phyloP scores from a whole-genome alignment of 2,888 invertebrate genomes.

The Drosophila niveifrons region DNA sequence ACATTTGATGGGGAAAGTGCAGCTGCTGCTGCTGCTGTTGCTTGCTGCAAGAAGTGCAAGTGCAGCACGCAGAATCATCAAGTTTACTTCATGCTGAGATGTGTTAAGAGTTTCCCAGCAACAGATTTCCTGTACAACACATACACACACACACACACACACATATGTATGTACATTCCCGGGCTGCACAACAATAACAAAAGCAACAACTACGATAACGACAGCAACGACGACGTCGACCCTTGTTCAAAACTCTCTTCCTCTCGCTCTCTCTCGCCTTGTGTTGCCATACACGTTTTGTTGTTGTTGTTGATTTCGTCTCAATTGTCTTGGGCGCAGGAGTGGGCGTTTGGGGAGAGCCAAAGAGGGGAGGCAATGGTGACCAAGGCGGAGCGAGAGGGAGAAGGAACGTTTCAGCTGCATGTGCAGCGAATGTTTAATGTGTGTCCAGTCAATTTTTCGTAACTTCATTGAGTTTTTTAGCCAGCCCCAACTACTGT shows the following conservation, averaged over 20 bases:
- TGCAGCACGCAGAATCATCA: conserved; percentile 80
- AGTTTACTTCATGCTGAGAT: conserved; percentile 51
- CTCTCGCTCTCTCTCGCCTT: conserved; percentile 10
- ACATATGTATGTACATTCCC: conserved; percentile 57
- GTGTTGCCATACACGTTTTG: conserved; percentile 8
- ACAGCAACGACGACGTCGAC: conserved; percentile 37
- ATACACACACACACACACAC: conserved; percentile 8
- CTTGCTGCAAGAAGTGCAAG: conserved; percentile 53
- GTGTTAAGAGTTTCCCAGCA: conserved; percentile 63
- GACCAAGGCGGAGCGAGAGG: not conserved
- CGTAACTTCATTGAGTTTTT: conserved; percentile 51
- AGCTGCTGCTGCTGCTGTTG: conserved; percentile 21
- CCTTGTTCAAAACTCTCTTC: conserved; percentile 51
- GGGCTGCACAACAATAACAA: conserved; percentile 63
- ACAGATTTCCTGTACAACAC: conserved; percentile 76
- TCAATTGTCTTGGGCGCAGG: conserved; percentile 48
- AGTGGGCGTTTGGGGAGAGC: conserved; percentile 14
- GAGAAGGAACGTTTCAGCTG: conserved; percentile 14
- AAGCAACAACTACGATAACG: conserved; percentile 51
- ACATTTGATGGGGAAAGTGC: not conserved
- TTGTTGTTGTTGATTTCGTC: conserved; percentile 46
- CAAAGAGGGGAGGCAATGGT: not conserved
- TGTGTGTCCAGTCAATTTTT: conserved; percentile 43
- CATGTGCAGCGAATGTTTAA: conserved; percentile 61
- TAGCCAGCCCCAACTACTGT: conserved; percentile 35